phyloP scores from a whole-genome alignment of 1,140 invertebrate genomes.

The Eupristina koningsbergeri region DNA sequence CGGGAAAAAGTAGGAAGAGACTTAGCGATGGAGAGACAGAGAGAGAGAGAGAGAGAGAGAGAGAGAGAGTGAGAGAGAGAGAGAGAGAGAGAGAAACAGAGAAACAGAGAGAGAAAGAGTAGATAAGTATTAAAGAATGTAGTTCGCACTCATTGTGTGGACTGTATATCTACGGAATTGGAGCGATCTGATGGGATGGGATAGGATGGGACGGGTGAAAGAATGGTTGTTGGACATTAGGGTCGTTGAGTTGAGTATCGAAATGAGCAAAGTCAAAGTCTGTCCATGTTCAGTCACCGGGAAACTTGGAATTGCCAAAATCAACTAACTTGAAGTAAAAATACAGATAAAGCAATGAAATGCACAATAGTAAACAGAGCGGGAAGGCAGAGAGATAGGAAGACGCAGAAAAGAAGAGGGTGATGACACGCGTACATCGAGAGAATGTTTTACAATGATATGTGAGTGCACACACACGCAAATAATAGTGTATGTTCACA shows the following conservation, averaged over 20 bases:
- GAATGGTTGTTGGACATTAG: conserved; percentile 24
- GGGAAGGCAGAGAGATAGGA: not conserved
- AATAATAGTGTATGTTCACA: too few species aligned
- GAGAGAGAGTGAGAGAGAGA: too few species aligned
- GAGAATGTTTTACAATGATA: not conserved
- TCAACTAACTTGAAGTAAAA: conserved; percentile 64
- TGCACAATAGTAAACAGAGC: too few species aligned
- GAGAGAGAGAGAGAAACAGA: not conserved
- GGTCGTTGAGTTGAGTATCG: conserved; percentile 18
- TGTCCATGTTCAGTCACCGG: conserved; percentile 21
- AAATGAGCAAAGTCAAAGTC: conserved; percentile 4
- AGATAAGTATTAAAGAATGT: not conserved
- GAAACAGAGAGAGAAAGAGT: not conserved
- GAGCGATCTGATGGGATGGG: not conserved
- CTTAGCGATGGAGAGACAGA: too few species aligned
- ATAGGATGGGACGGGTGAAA: not conserved
- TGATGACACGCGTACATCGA: not conserved
- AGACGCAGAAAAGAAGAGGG: not conserved
- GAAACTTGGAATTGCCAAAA: conserved; percentile 71
- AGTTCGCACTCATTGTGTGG: not conserved
- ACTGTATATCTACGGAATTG: not conserved
- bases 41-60: too few species aligned
- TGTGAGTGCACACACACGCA: not conserved
- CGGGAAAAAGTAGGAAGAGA: conserved; percentile 8
- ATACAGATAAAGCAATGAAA: not conserved